Percentiles rank a stretch among this genome's conserved stretches.
phyloP scores from a whole-genome alignment of 2,113 vertebrate genomes.

The Callipepla squamata region DNA sequence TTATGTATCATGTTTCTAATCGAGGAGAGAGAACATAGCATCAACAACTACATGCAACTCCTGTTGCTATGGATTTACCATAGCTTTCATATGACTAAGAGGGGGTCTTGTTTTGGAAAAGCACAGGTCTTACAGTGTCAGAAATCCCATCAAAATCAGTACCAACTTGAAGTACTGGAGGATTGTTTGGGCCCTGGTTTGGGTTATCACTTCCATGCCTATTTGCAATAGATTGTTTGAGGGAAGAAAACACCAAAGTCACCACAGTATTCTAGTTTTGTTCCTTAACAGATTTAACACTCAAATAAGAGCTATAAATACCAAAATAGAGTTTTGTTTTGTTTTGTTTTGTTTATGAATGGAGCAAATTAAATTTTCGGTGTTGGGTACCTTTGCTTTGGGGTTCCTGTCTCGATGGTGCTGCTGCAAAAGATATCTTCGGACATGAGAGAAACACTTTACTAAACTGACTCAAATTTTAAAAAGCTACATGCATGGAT shows the following conservation, averaged over 20 bases:
- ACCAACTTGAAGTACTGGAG: background rate
- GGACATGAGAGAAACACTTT: constrained; percentile 39
- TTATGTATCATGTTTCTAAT: background rate
- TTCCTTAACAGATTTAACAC: background rate
- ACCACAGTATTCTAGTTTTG: background rate
- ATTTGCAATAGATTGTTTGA: background rate
- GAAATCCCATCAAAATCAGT: background rate
- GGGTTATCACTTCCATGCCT: background rate
- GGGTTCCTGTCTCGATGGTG: constrained; percentile 26
- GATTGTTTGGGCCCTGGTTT: background rate
- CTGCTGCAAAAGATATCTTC: constrained; percentile 14
- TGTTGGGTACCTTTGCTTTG: constrained; percentile 20
- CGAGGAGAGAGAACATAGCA: background rate
- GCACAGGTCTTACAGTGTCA: background rate
- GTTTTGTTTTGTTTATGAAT: constrained; percentile 21
- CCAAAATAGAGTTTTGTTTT: constrained; percentile 19
- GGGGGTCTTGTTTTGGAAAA: background rate
- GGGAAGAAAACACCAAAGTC: background rate
- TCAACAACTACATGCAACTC: background rate
- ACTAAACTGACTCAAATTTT: constrained; percentile 27
- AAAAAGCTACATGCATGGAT: constrained; percentile 34
- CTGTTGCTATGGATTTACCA: background rate
- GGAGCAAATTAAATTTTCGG: constrained; percentile 20
- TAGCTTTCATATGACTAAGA: background rate
- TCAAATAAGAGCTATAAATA: background rate